These are phyloP conservation scores for Rhipidura dahli DNA, from an alignment of 2,113 vertebrate genomes.

Conservation along the genomic window DNA sequence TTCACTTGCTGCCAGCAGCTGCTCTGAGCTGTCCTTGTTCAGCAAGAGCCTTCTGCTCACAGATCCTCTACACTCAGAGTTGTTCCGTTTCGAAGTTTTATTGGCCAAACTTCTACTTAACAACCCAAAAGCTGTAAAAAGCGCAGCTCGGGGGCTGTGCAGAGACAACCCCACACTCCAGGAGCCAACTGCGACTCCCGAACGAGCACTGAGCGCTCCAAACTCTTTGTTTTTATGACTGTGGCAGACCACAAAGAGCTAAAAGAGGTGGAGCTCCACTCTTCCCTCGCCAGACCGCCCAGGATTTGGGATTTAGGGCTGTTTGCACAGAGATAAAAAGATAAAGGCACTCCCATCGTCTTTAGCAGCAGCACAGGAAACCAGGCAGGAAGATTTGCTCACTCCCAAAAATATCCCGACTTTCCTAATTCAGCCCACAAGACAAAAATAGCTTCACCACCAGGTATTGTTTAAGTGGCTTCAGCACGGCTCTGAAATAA, in stretches of 20 bases:
- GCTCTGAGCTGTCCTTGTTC: background rate
- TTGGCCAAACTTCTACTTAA: background rate
- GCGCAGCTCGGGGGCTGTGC: background rate
- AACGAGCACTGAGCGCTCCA: background rate
- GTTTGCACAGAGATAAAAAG: background rate
- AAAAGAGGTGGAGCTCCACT: background rate
- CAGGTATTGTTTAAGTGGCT: background rate
- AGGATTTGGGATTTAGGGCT: background rate
- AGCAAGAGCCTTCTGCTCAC: background rate
- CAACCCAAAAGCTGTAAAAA: background rate
- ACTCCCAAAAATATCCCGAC: background rate
- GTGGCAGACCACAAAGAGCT: background rate
- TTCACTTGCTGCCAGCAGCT: background rate
- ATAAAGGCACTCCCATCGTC: background rate
- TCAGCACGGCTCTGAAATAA: background rate
- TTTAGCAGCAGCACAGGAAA: background rate
- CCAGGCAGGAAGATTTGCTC: background rate
- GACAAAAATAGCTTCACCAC: background rate
- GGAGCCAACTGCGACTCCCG: background rate
- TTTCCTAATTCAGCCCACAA: background rate
- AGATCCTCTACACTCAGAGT: background rate
- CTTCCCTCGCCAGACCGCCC: background rate
- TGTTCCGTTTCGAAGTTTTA: background rate
- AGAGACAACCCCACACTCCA: background rate
- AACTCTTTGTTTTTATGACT: background rate